Base-by-base conservation (phyloP, 1,140 invertebrate species). In the Anastatus disparis region DNA sequence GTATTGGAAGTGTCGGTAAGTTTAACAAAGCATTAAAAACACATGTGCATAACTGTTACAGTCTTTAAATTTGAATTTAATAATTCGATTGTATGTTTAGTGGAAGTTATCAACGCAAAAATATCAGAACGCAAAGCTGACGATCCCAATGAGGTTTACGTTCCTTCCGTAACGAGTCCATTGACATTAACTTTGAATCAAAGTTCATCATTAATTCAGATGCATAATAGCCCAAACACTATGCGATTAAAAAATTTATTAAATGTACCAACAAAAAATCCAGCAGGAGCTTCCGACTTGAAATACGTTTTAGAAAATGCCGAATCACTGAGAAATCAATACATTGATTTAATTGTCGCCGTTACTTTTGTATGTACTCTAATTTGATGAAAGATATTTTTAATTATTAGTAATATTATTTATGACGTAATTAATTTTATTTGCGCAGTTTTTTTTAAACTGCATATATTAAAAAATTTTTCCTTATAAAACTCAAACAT, bases 1-100 rank as follows among this genome's bases (percentile, higher is more conserved):
- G 87, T 55, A 88, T 90, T 15, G 91, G 91, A 20, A 88, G 89
- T 78, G 87, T 92, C 56, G 90, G 90, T 91, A 81, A 82, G 75
- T 27, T 31, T 40, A 40, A 35, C 20, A 35, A 44, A n/a, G n/a
- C n/a, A n/a, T n/a, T n/a, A n/a, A n/a, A n/a, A n/a, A n/a, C n/a
- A n/a, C n/a, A n/a, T n/a, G n/a, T n/a, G n/a, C n/a, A n/a, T n/a
- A 29, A 22, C 20, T 13, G 12, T 22, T 46, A 46, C 12, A 46
- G 10, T 22, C 13, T 52, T 52, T 52, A 27, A 52, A 52, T 29
- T 2, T 31, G 20, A 55, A 55, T 38, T 56, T 40, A 13, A 27
- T 26, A 4, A 46, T 26, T 58, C 85, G n/a, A 10, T n/a, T 65
- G 62, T 71, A 71, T 68, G 66, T 87, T 72, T 72, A 91, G 90